phyloP scores from a whole-genome alignment of 2,797 vertebrate species.

The Micropoecilia bifurca region DNA sequence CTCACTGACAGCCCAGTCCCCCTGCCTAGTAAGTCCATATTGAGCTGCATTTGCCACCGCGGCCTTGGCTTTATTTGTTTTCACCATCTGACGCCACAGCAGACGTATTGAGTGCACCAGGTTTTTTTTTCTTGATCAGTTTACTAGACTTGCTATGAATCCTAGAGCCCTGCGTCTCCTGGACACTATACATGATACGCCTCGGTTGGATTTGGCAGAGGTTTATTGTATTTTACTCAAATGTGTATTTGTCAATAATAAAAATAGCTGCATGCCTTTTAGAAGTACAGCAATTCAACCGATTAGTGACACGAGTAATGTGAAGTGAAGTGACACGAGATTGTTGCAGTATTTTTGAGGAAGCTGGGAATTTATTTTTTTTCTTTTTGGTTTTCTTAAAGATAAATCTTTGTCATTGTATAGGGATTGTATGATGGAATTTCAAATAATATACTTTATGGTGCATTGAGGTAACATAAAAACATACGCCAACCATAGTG shows the following conservation, averaged over 20 bases:
- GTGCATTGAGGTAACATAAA: not conserved
- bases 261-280: conserved; percentile 35
- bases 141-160: conserved; percentile 71
- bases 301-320: no score
- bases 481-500: not conserved
- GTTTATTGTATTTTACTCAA: conserved; percentile 68
- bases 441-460: not conserved
- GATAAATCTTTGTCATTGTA: not conserved
- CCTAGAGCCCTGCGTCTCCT: conserved; percentile 38
- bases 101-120: conserved; percentile 73
- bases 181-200: conserved; percentile 14
- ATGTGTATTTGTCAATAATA: conserved; percentile 61
- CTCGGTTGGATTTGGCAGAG: conserved; percentile 57
- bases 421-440: not conserved
- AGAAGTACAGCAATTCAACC: not conserved
- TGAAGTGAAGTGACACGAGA: not conserved
- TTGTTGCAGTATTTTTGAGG: not conserved
- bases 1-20: conserved; percentile 70
- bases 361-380: not conserved
- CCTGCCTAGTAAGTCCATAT: conserved; percentile 74
- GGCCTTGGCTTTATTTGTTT: conserved; percentile 81
- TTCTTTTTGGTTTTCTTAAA: not conserved
- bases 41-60: conserved; percentile 71
- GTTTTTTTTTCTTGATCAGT: conserved; percentile 74
- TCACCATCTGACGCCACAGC: conserved; percentile 78